phyloP scores from a whole-genome alignment of 1,140 invertebrate species.

The Aphaenogaster rudis region DNA sequence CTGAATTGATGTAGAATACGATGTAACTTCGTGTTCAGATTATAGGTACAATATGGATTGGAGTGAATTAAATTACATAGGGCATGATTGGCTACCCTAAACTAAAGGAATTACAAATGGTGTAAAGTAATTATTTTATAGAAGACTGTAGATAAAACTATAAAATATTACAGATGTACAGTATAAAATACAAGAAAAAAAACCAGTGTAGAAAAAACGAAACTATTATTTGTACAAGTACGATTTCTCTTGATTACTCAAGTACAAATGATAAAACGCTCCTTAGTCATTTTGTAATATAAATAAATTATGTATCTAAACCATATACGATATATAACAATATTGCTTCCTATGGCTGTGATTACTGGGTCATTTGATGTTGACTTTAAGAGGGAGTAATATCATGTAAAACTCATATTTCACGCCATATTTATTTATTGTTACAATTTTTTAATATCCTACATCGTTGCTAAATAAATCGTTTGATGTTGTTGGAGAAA shows the following conservation, averaged over 20 bases:
- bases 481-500: slow-evolving; percentile 36
- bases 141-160: slow-evolving; percentile 72
- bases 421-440: slow-evolving; percentile 85
- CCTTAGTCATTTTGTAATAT: slow-evolving; percentile 76
- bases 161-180: slow-evolving; percentile 69
- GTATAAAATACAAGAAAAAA: slow-evolving; percentile 54
- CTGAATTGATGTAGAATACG: slow-evolving; percentile 34
- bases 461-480: slow-evolving; percentile 58
- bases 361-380: slow-evolving; percentile 85
- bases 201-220: slow-evolving; percentile 49
- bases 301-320: slow-evolving; percentile 70
- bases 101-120: slow-evolving; percentile 35
- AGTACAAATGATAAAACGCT: slow-evolving; percentile 76
- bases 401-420: slow-evolving; percentile 85
- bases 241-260: slow-evolving; percentile 72
- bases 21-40: slow-evolving; percentile 22
- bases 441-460: slow-evolving; percentile 70
- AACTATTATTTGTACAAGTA: slow-evolving; percentile 71
- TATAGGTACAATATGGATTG: slow-evolving; percentile 42
- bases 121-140: slow-evolving; percentile 73
- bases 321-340: slow-evolving; percentile 68
- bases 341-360: slow-evolving; percentile 83
- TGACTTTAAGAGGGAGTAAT: slow-evolving; percentile 86
- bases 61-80: slow-evolving; percentile 40
- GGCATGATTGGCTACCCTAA: slow-evolving; percentile 43